Conservation (phyloP, 2,113 vertebrate species). For the Urocynchramus pylzowi region DNA sequence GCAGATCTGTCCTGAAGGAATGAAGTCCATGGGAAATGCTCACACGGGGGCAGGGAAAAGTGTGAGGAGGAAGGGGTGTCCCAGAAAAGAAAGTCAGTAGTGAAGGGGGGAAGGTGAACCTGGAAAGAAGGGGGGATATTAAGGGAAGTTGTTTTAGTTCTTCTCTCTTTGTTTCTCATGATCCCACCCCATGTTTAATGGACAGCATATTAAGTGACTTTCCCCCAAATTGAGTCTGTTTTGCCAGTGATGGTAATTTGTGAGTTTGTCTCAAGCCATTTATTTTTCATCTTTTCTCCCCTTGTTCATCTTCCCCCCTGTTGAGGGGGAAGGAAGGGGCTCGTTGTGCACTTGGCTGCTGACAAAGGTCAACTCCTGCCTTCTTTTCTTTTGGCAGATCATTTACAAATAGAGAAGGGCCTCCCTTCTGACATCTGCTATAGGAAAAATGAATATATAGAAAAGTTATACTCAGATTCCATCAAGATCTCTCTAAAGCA, state of each 20-base stretch:
- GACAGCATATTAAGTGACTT: neutral
- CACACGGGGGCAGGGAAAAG: no score
- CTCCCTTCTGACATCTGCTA: neutral
- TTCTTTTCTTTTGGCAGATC: neutral
- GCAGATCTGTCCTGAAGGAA: neutral
- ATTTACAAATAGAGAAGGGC: neutral
- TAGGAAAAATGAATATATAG: neutral
- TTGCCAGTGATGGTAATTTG: neutral
- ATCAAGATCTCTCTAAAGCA: neutral
- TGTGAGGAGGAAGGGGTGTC: neutral
- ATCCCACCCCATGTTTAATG: neutral
- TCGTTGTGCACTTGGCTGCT: neutral
- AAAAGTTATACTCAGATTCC: neutral
- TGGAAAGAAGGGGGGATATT: neutral
- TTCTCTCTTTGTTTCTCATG: neutral
- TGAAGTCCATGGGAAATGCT: no score
- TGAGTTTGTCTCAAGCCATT: neutral
- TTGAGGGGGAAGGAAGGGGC: no score
- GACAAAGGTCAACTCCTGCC: neutral
- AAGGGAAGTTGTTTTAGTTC: neutral
- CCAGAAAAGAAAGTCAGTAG: neutral
- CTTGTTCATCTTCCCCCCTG: no score
- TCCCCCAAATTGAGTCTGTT: neutral
- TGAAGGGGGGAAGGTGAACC: neutral
- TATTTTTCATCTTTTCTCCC: neutral